Evolutionary conservation across 2,113 vertebrate genomes (phyloP), one percentile per base, ranked within the genome.

Genomic region (Equus przewalskii): DNA sequence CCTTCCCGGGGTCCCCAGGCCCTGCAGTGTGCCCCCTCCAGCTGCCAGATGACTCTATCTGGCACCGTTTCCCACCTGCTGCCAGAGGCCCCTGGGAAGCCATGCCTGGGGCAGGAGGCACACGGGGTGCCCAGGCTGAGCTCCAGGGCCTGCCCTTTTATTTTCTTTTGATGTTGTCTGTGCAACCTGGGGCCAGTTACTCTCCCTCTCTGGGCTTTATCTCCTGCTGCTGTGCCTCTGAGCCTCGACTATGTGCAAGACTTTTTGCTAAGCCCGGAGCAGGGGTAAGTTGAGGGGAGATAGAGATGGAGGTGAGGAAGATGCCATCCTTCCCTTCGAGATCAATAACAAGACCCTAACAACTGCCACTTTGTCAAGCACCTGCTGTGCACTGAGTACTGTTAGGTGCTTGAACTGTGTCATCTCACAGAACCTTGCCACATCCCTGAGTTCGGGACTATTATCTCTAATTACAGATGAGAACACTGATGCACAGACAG

Each of bases 141-240:
- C 82, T 18, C 76, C 54, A 11, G 87, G 62, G 70, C 28, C 60
- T 54, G 33, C 70, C 73, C 64, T 94, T 95, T 91, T 18, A 4
- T 30, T 89, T 73, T 49, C 78, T 30, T 97, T 88, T 75, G 76
- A 95, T 64, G 54, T 51, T 51, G 0, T 8, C 93, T 72, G 85
- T 54, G 90, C 65, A 33, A 6, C 15, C 49, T 15, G 58, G 82
- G 72, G 49, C 54, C 6, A 0, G 49, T 60, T 33, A 14, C 82
- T 91, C 51, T 69, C 67, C 90, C 13, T 91, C 80, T 93, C 70
- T 92, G 96, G 78, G 36, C 62, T 36, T 44, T 26, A 8, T 56
- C n/a, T 56, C 44, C 84, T 54, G 72, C 33, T 58, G 30, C 70
- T 6, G 3, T 58, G 62, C 33, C 33, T n/a, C 3, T 21, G 86